phyloP scores from a whole-genome alignment of 1,140 invertebrate genomes.

The Ectropis grisescens region DNA sequence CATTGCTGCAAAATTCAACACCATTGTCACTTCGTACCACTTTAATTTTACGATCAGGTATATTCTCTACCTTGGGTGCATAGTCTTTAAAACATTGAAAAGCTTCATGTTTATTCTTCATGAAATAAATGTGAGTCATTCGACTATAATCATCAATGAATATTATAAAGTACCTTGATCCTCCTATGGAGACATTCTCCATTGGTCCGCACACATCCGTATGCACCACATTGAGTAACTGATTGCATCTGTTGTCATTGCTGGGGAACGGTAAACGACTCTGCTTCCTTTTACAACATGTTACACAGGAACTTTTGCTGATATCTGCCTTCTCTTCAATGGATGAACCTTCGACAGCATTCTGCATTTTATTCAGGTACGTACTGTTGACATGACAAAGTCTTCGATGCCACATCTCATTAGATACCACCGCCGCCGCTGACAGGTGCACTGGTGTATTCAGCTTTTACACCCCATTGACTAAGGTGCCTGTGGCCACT shows the following conservation, averaged over 20 bases:
- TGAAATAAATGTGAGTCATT: no score
- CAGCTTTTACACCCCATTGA: background rate
- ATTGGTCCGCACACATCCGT: no score
- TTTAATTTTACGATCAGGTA: background rate
- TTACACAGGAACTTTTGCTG: background rate
- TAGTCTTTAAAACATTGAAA: no score
- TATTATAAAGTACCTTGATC: no score
- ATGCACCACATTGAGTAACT: background rate
- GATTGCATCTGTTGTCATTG: background rate
- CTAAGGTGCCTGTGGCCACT: background rate
- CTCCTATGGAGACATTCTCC: no score
- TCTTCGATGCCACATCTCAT: background rate
- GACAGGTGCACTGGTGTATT: background rate
- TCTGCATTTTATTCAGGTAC: background rate
- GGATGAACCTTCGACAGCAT: background rate
- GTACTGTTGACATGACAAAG: background rate
- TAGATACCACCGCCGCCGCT: background rate
- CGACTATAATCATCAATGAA: no score
- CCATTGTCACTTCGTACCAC: constrained; percentile 3
- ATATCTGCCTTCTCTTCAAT: background rate
- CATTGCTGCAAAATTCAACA: constrained; percentile 2
- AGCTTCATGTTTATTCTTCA: no score
- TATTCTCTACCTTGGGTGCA: no score
- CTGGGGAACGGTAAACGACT: no score
- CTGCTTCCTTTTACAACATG: background rate